Evolutionary conservation across 2,888 invertebrate species (phyloP), one percentile per base, ranked within the genome.

Genomic region (Xylota sylvarum): DNA sequence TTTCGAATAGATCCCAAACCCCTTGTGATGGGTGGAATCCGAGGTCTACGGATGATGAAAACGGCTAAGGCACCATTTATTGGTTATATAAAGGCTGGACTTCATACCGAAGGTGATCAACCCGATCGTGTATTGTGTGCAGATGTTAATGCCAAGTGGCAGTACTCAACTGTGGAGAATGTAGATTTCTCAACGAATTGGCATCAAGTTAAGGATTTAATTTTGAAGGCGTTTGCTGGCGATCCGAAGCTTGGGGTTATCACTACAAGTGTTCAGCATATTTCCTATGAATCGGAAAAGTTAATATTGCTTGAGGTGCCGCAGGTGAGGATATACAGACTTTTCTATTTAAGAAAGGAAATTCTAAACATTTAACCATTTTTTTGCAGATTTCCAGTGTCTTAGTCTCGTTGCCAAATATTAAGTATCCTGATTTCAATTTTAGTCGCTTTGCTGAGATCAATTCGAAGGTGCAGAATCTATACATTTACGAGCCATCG

Each of bases 51-150:
- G 5, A 50, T 89, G 2, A 50, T 89, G 2, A 89, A 89, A n/a
- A 89, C 89, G 7, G 89, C 88, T 9, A 65, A 82, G 46, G 88
- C 88, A 0, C 88, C 89, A 12, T 89, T 89, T 19, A 76, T 83
- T 27, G 89, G 89, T 4, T 89, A 89, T 40, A 23, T 88, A 0
- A 89, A 89, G 30, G 88, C 88, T 5, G 81, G 79, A 1, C 87
- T 89, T 14, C 87, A 80, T 56, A 88, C 89, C 1, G 89, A 89
- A 58, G 89, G 89, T 7, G 89, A 89, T 77, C 88, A 78, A 69
- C 72, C 84, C 0, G 89, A 89, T 62, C 88, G 89, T 5, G 87
- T 88, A 9, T 56, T 89, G 0, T 88, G 88, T n/a, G 83, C 81
- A 1, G 88, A 88, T 12, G 35, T 89, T 7, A 30, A 60, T 43